Conservation (phyloP, 1,140 invertebrate species). For the Plectus sambesii region DNA sequence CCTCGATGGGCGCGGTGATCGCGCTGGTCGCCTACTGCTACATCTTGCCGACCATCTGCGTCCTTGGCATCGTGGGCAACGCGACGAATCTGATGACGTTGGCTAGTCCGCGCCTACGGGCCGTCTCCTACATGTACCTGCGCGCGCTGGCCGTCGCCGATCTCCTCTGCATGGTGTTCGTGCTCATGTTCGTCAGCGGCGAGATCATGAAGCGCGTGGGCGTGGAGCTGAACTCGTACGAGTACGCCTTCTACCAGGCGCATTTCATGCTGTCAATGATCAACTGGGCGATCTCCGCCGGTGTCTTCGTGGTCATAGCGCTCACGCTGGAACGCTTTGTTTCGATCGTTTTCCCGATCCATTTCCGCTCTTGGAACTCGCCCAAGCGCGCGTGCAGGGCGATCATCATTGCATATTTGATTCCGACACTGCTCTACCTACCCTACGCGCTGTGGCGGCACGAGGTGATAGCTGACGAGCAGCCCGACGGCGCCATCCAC, state of each 20-base stretch:
- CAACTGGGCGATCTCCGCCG: constrained; percentile 43
- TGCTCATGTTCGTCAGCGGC: constrained; percentile 35
- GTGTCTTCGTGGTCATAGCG: constrained; percentile 41
- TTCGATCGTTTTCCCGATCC: constrained; percentile 43
- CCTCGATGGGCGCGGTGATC: constrained; percentile 16
- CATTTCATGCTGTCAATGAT: constrained; percentile 44
- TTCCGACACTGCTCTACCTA: constrained; percentile 40
- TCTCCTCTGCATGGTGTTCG: constrained; percentile 44
- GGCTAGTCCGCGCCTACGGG: constrained; percentile 33
- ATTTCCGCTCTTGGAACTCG: constrained; percentile 31
- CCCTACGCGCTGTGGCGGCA: constrained; percentile 39
- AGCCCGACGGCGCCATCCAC: constrained; percentile 18
- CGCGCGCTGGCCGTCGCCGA: constrained; percentile 37
- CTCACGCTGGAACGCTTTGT: constrained; percentile 39
- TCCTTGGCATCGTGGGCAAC: constrained; percentile 42
- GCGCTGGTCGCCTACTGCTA: constrained; percentile 41
- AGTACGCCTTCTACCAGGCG: constrained; percentile 39
- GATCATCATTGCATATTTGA: constrained; percentile 36
- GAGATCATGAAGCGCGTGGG: constrained; percentile 32
- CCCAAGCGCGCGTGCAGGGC: constrained; percentile 41
- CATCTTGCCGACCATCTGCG: constrained; percentile 39
- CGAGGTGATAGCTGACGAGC: constrained; percentile 19
- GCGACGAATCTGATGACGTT: constrained; percentile 39
- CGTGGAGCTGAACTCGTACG: constrained; percentile 21
- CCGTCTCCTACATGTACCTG: constrained; percentile 44